Evolutionary conservation across 2,888 invertebrate species (phyloP).

Genomic region (Dynastes maya): DNA sequence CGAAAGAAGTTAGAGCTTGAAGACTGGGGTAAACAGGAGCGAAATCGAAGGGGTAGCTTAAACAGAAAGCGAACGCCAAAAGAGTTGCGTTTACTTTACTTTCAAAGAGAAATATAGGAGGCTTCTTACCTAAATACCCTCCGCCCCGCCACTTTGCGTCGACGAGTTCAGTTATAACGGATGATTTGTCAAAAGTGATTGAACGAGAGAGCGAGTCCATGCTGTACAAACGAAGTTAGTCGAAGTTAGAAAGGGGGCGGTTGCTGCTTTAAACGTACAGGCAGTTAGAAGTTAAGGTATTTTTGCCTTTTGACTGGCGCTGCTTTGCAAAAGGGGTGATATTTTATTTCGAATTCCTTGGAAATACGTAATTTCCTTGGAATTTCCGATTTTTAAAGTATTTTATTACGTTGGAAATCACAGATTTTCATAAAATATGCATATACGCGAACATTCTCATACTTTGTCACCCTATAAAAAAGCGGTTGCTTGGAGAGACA

Average conservation of each 20-base stretch:
- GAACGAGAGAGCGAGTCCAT: background rate
- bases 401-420: no score
- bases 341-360: no score
- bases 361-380: no score
- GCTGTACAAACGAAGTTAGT: background rate
- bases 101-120: background rate
- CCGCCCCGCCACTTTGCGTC: background rate
- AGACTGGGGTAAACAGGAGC: background rate
- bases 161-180: conserved; percentile 11
- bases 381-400: no score
- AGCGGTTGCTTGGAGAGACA: no score
- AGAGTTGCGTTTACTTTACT: background rate
- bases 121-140: background rate
- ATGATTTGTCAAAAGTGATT: conserved; percentile 23
- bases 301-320: no score
- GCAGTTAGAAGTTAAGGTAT: no score
- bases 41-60: background rate
- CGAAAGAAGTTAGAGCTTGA: background rate
- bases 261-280: no score
- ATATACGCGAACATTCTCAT: no score
- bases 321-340: no score
- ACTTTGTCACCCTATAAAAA: no score
- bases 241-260: background rate
- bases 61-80: background rate
- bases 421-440: no score